A percentile compares a stretch with the other conserved stretches of the same genome.
phyloP scores from a whole-genome alignment of 2,888 invertebrate species.

The Noctua janthe region DNA sequence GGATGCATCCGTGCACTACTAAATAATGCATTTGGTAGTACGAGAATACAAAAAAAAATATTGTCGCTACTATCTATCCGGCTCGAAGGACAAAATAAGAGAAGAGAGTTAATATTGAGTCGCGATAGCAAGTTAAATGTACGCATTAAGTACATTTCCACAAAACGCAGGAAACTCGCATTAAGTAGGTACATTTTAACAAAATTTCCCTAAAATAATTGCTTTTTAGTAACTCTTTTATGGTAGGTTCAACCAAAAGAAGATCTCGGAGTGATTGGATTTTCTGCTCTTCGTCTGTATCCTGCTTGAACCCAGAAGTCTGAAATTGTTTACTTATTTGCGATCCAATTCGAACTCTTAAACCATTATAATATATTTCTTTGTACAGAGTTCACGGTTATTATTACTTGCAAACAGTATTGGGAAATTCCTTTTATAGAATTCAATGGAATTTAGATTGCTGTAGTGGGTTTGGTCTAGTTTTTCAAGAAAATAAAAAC shows the following conservation, averaged over 20 bases:
- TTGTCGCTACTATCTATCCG: neutral
- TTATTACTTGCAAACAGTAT: constrained; percentile 46
- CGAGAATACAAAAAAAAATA: neutral
- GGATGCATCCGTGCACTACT: neutral
- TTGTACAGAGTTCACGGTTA: constrained; percentile 40
- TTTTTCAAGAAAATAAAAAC: neutral
- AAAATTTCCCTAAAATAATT: too few relatives aligned
- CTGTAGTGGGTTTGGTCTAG: constrained; percentile 6
- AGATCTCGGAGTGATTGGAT: neutral
- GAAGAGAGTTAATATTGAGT: neutral
- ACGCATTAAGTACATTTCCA: neutral
- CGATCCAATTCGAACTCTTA: constrained; percentile 60
- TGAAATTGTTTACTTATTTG: constrained; percentile 63
- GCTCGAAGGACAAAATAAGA: neutral
- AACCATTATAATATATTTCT: constrained; percentile 59
- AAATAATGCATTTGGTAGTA: neutral
- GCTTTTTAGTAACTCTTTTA: neutral
- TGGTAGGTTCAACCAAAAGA: neutral
- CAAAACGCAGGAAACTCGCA: too few relatives aligned
- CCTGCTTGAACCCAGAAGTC: constrained; percentile 13
- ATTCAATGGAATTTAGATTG: constrained; percentile 2
- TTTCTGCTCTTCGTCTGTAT: constrained; percentile 9
- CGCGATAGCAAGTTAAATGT: neutral
- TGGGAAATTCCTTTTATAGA: constrained; percentile 22
- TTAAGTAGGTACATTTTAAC: too few relatives aligned